These are phyloP conservation scores for Propsilocerus akamusi DNA, from an alignment of 1,140 invertebrate species.

Conservation along the genomic window DNA sequence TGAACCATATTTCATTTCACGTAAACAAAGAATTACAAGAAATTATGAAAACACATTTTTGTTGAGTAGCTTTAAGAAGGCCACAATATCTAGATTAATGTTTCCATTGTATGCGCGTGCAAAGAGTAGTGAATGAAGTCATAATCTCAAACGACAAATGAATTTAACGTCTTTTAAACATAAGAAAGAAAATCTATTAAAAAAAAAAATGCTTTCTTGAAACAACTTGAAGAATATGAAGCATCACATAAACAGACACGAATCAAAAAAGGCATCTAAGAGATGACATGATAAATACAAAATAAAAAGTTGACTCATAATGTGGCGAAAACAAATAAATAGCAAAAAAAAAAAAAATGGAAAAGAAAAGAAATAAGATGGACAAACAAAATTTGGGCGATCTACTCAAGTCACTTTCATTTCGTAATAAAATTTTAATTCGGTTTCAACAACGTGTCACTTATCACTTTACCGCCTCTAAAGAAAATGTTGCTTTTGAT, in stretches of 20 bases:
- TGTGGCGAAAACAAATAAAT: neutral
- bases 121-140: neutral
- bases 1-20: too few relatives aligned
- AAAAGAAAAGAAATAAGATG: neutral
- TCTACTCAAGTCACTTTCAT: neutral
- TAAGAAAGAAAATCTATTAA: too few relatives aligned
- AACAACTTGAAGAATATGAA: neutral
- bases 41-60: too few relatives aligned
- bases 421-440: constrained; percentile 4
- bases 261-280: neutral
- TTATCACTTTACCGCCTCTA: too few relatives aligned
- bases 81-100: constrained; percentile 2
- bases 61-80: too few relatives aligned
- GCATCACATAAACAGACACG: neutral
- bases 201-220: too few relatives aligned
- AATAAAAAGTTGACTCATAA: neutral
- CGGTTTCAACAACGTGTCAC: neutral
- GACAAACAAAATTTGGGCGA: neutral
- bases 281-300: neutral
- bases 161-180: neutral
- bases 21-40: too few relatives aligned
- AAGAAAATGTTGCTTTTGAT: neutral
- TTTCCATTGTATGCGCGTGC: neutral
- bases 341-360: neutral
- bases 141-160: neutral